These are phyloP conservation scores for Dromiciops gliroides DNA, from an alignment of 2,113 vertebrate genomes.

Conservation along the genomic window DNA sequence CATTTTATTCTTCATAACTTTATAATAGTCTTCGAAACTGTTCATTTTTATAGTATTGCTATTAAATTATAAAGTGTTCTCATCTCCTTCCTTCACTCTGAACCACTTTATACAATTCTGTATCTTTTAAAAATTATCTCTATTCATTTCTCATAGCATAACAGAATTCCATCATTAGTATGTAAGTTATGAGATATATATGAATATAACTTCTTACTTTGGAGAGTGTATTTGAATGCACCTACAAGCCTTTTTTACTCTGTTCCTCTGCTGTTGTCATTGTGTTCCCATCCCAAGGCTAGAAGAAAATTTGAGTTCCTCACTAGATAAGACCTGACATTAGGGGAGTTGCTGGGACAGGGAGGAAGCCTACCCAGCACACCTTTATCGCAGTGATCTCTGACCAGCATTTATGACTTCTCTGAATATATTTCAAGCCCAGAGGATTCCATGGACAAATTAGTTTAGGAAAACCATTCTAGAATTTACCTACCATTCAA, in stretches of 20 bases:
- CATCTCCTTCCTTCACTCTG: not conserved
- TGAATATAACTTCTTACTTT: not conserved
- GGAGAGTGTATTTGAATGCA: not conserved
- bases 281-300: not conserved
- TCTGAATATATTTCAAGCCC: not conserved
- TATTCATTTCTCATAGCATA: not conserved
- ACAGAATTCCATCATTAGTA: not conserved
- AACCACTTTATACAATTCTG: not conserved
- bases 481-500: not conserved
- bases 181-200: not conserved
- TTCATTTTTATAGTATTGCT: not conserved
- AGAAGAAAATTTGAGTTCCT: not conserved
- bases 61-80: not conserved
- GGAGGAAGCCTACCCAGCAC: not conserved
- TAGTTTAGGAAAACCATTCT: not conserved
- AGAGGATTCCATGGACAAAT: not conserved
- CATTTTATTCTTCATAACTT: not conserved
- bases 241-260: not conserved
- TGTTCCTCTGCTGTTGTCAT: not conserved
- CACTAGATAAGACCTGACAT: not conserved
- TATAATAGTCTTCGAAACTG: not conserved
- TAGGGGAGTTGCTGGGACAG: not conserved
- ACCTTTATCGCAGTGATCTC: not conserved
- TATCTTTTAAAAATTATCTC: not conserved
- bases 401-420: not conserved